Percentiles rank a stretch among this genome's conserved stretches.
Conservation (phyloP, 1,140 invertebrate species). For the Halesus radiatus region DNA sequence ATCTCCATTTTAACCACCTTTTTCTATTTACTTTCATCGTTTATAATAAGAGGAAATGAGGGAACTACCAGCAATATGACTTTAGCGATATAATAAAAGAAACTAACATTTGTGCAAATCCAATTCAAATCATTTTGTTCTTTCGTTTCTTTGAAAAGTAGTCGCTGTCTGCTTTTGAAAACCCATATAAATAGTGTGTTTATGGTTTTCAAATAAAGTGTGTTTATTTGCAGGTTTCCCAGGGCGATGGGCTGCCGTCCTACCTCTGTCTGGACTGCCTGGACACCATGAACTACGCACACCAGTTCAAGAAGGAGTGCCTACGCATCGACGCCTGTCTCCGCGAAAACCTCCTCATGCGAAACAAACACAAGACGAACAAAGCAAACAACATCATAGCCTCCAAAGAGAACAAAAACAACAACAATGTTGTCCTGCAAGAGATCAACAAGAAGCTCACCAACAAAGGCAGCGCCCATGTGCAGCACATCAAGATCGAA, state of each 20-base stretch:
- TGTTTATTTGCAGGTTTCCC: slow-evolving; percentile 61
- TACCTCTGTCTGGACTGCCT: slow-evolving; percentile 65
- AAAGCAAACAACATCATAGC: not conserved
- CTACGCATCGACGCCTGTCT: slow-evolving; percentile 66
- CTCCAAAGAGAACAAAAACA: not conserved
- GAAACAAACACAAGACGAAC: not conserved
- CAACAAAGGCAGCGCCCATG: not conserved
- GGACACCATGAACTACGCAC: slow-evolving; percentile 62
- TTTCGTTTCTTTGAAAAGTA: too few relatives aligned
- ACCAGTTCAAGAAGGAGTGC: slow-evolving; percentile 66
- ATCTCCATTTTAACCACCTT: too few relatives aligned
- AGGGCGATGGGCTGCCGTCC: slow-evolving; percentile 65
- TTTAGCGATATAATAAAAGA: too few relatives aligned
- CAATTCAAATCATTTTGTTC: too few relatives aligned
- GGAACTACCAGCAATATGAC: too few relatives aligned
- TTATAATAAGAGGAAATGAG: too few relatives aligned
- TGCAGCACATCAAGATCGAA: not conserved
- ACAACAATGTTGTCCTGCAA: not conserved
- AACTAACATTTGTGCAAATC: too few relatives aligned
- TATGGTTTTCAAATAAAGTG: too few relatives aligned
- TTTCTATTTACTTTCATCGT: too few relatives aligned
- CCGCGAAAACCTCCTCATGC: slow-evolving; percentile 57
- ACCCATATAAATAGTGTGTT: too few relatives aligned
- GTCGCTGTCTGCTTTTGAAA: too few relatives aligned
- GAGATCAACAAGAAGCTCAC: slow-evolving; percentile 19